These are phyloP conservation scores for Etia nguti DNA, from an alignment of 2,113 vertebrate species.

Conservation along the genomic window DNA sequence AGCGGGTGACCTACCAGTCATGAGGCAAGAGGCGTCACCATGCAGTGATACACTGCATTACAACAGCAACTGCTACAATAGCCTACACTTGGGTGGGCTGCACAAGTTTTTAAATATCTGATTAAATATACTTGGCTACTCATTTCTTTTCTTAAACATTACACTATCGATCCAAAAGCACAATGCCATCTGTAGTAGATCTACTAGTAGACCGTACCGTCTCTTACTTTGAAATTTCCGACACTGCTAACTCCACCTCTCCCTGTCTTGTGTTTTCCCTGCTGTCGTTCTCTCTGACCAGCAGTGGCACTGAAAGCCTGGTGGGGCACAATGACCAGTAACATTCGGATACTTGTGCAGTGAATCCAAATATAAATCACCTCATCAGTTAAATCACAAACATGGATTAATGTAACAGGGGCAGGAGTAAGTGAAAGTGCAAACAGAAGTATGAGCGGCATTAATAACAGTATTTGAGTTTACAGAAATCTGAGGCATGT, in stretches of 20 bases:
- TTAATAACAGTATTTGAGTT: too few relatives aligned
- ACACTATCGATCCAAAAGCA: background rate
- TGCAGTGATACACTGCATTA: background rate
- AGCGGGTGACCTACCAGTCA: background rate
- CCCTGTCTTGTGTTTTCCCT: too few relatives aligned
- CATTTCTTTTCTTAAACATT: accelerated
- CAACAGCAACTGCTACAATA: background rate
- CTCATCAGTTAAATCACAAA: too few relatives aligned
- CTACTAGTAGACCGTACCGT: background rate
- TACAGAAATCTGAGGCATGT: background rate
- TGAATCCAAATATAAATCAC: too few relatives aligned
- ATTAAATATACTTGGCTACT: background rate
- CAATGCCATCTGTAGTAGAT: background rate
- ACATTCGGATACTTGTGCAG: too few relatives aligned
- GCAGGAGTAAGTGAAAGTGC: too few relatives aligned
- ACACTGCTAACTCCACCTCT: accelerated
- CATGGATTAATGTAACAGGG: too few relatives aligned
- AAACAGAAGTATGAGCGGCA: too few relatives aligned
- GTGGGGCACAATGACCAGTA: too few relatives aligned
- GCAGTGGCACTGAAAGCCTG: too few relatives aligned
- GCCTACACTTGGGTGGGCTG: background rate
- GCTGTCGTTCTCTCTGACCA: too few relatives aligned
- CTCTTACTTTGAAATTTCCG: background rate
- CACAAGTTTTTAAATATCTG: background rate
- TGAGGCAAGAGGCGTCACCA: accelerated